Conservation (phyloP, 2,797 vertebrate genomes). For the Pipistrellus pipistrellus region DNA sequence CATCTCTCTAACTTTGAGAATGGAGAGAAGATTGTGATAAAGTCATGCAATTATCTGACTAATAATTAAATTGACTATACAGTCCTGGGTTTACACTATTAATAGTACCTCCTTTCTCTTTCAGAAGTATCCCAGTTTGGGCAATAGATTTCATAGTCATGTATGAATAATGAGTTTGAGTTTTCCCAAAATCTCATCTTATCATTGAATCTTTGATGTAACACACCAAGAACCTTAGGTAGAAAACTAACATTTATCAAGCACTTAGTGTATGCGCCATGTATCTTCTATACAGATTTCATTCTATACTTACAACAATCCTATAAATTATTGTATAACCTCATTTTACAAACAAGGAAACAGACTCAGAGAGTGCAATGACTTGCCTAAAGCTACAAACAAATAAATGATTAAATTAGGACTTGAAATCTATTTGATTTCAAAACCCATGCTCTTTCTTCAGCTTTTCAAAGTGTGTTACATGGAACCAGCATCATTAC, state of each 20-base stretch:
- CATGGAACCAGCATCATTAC: background rate
- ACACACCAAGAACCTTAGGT: background rate
- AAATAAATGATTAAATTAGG: background rate
- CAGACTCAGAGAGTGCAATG: background rate
- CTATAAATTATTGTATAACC: background rate
- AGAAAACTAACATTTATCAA: background rate
- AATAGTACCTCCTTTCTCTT: background rate
- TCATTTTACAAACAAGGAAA: slow-evolving; percentile 16
- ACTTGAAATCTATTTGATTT: background rate
- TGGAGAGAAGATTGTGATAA: background rate
- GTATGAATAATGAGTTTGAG: background rate
- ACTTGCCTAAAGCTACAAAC: background rate
- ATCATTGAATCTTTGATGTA: background rate
- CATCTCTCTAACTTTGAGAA: background rate
- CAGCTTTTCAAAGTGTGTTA: slow-evolving; percentile 13
- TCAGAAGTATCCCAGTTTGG: background rate
- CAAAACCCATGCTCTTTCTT: background rate
- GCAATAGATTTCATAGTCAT: background rate
- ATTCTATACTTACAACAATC: background rate
- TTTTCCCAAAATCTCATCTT: background rate
- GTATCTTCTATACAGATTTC: background rate
- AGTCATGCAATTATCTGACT: background rate
- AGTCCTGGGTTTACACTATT: background rate
- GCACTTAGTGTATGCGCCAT: no score
- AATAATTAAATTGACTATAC: background rate